phyloP scores from a whole-genome alignment of 2,113 vertebrate genomes.

The Colius striatus region DNA sequence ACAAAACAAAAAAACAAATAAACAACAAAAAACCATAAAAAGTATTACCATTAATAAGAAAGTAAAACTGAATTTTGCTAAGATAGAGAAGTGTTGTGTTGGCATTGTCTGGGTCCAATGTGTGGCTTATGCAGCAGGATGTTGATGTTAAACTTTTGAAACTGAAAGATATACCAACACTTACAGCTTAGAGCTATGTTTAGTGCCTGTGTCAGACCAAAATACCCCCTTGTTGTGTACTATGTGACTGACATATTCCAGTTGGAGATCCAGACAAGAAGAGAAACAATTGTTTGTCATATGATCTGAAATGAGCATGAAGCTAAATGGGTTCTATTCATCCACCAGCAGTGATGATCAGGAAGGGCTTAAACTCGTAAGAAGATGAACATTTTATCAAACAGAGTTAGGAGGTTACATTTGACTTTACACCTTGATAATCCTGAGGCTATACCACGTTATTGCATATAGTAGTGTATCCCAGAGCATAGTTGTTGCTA shows the following conservation, averaged over 20 bases:
- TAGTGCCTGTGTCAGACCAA: neutral
- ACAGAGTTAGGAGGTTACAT: accelerated
- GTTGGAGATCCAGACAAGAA: neutral
- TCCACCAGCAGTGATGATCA: accelerated
- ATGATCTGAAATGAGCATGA: neutral
- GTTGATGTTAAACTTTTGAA: neutral
- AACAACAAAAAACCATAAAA: neutral
- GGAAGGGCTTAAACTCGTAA: neutral
- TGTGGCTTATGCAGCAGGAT: neutral
- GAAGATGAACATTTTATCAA: accelerated
- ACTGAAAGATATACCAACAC: neutral
- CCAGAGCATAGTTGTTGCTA: neutral
- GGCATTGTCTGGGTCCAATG: accelerated
- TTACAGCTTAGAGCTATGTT: neutral
- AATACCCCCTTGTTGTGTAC: neutral
- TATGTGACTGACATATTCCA: neutral
- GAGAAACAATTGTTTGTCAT: neutral
- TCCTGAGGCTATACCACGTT: neutral
- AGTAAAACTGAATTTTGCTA: neutral
- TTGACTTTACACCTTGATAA: neutral
- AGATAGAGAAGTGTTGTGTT: neutral
- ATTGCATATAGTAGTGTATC: neutral
- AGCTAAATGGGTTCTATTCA: neutral
- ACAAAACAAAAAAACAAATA: neutral
- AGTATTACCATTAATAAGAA: neutral